These are phyloP conservation scores for cattle (Bos taurus) DNA, from an alignment of 2,113 vertebrate genomes.

Conservation along the genomic window ARS-UCD2.0 NC_037333.1:4428001-4428500, in stretches of 20 bases:
- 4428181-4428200: neutral
- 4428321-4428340: neutral
- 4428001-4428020: neutral
- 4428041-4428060: neutral
- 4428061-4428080: fast-evolving
- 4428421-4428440: neutral
- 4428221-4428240: neutral
- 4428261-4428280: neutral
- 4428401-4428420: neutral
- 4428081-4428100: neutral
- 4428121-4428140: neutral
- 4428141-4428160: neutral
- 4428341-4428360: neutral
- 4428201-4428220: neutral
- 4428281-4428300: neutral
- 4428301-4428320: too few relatives aligned
- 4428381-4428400: neutral
- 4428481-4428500: fast-evolving
- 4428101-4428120: neutral
- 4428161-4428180: neutral
- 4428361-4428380: neutral
- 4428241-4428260: neutral
- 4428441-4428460: neutral
- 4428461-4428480: neutral
- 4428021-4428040: neutral